A percentile compares a stretch with the other conserved stretches of the same genome.
phyloP scores from a whole-genome alignment of 2,888 invertebrate species.

The Eupithecia subumbrata region DNA sequence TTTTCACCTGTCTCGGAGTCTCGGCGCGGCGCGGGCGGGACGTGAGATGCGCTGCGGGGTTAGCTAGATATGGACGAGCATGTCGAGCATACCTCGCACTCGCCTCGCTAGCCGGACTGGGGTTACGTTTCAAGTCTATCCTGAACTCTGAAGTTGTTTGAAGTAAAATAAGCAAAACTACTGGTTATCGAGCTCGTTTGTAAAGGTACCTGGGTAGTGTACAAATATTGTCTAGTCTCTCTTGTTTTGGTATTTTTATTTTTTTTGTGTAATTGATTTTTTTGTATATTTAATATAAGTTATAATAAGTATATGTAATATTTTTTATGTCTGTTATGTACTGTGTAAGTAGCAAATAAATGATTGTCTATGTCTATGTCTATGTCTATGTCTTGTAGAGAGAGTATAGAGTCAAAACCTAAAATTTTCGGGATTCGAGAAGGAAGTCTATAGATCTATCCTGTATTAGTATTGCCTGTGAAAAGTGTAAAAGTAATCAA shows the following conservation, averaged over 20 bases:
- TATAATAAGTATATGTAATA: too few species aligned
- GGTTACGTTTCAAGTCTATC: neutral
- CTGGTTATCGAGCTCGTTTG: neutral
- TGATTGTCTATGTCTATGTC: too few species aligned
- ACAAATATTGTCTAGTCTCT: too few species aligned
- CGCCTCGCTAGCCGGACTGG: neutral
- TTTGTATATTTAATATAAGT: too few species aligned
- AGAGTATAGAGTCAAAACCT: too few species aligned
- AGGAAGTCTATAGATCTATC: neutral
- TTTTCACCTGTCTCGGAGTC: conserved; percentile 31
- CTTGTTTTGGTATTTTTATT: too few species aligned
- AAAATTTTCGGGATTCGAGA: too few species aligned
- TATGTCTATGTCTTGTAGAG: too few species aligned
- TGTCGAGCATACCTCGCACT: neutral
- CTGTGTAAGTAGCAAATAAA: too few species aligned
- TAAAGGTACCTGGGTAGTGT: neutral
- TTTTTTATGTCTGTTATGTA: too few species aligned
- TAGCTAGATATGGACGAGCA: conserved; percentile 6
- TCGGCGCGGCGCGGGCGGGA: conserved; percentile 19
- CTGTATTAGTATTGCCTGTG: neutral
- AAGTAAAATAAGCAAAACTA: neutral
- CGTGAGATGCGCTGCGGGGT: conserved; percentile 35
- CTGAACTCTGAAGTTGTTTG: neutral
- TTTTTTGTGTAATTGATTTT: too few species aligned
- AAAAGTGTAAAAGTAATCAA: neutral